Evolutionary conservation across 2,888 invertebrate genomes (phyloP), one percentile per base, ranked within the genome.

Genomic region (Romanomermis culicivorax): DNA sequence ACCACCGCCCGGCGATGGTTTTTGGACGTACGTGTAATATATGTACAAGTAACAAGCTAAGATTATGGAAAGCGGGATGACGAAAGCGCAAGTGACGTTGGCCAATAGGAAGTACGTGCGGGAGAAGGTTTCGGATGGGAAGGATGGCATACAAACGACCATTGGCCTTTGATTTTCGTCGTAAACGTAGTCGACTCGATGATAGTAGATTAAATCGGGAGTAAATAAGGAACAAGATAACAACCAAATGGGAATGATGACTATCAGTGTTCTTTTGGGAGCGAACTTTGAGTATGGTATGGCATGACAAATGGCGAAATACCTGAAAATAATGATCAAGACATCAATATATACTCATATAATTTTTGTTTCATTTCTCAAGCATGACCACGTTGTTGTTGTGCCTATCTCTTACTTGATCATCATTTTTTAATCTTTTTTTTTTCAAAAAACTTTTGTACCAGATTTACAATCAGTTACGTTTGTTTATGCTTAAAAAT

Each of bases 311-410:
- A 66, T 67, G 42, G 66, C 66, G 52, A 65, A 55, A 45, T 61
- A 62, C 52, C 62, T 60, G 29, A 30, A 60, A 23, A 84, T 83
- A 59, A 86, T 85, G 53, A 69, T 68, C 57, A 60, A 67, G 47
- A 59, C 68, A 53, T 7, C 4, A 50, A 47, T n/a, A n/a, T n/a
- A n/a, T n/a, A n/a, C n/a, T n/a, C n/a, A 11, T 17, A 36, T 36
- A 11, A 36, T 36, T 17, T 11, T 11, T 11, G 17, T 11, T 66
- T 64, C n/a, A n/a, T n/a, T n/a, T n/a, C n/a, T n/a, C n/a, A n/a
- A n/a, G n/a, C n/a, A n/a, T n/a, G n/a, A n/a, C n/a, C n/a, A n/a
- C n/a, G n/a, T n/a, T n/a, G n/a, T n/a, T n/a, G n/a, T n/a, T n/a
- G n/a, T n/a, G n/a, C n/a, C n/a, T n/a, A n/a, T n/a, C n/a, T n/a